Percentiles rank a stretch among this genome's conserved stretches.
These are phyloP conservation scores for Scaptomyza cyrtandrae DNA, from an alignment of 2,888 invertebrate genomes.

Conservation along the genomic window DNA sequence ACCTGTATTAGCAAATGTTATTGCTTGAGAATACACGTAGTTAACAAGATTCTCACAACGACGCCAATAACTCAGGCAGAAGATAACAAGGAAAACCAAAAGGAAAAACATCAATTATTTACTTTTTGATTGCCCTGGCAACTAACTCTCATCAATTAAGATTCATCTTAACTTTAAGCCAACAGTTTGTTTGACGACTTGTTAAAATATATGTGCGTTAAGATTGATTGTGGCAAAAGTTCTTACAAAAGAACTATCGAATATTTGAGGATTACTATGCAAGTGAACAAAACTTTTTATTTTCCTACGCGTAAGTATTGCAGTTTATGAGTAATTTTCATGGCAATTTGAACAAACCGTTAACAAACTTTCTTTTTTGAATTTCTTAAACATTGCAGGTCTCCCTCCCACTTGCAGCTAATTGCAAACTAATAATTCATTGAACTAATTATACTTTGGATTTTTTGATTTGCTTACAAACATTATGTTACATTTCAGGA, in stretches of 20 bases:
- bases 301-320: conserved; percentile 1
- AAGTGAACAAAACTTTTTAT: conserved; percentile 18
- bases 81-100: neutral
- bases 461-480: conserved; percentile 11
- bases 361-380: conserved; percentile 29
- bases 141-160: conserved; percentile 50
- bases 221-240: conserved; percentile 46
- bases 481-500: conserved; percentile 8
- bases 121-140: conserved; percentile 17
- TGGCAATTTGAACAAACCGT: conserved; percentile 30
- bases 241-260: conserved; percentile 12
- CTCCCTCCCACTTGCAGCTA: conserved; percentile 7
- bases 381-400: conserved; percentile 1
- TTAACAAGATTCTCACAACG: conserved; percentile 89
- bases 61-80: conserved; percentile 28
- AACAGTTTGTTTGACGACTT: conserved; percentile 38
- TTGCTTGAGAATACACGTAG: conserved; percentile 99
- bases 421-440: conserved; percentile 32
- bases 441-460: conserved; percentile 16
- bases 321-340: conserved; percentile 22
- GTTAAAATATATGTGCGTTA: conserved; percentile 30
- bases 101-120: conserved; percentile 42
- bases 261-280: conserved; percentile 1
- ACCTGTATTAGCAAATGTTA: conserved; percentile 97
- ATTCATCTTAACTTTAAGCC: conserved; percentile 34